These are phyloP conservation scores for Chymomyza procnemis DNA, from an alignment of 2,888 invertebrate genomes.

Conservation along the genomic window DNA sequence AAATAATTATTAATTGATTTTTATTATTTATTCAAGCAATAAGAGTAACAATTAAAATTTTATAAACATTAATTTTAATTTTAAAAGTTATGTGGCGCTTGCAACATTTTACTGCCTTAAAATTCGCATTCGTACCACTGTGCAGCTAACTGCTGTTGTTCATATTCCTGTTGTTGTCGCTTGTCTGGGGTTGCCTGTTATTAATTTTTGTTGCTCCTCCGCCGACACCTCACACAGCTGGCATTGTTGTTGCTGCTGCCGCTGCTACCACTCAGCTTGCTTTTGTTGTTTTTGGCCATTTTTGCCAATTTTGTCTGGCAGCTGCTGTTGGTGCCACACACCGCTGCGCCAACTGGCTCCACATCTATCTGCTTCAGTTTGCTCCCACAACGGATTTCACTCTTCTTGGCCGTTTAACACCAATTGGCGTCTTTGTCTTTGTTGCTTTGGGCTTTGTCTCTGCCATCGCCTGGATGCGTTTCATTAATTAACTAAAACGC, in stretches of 20 bases:
- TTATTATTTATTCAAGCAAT: too few species aligned
- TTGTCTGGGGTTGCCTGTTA: neutral
- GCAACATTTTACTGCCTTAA: neutral
- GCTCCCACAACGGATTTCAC: neutral
- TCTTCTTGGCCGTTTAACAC: constrained; percentile 44
- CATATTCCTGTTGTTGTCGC: constrained; percentile 1
- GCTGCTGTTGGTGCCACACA: neutral
- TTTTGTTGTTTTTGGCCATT: constrained; percentile 4
- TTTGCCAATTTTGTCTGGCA: neutral
- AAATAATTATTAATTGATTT: too few species aligned
- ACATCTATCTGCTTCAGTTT: neutral
- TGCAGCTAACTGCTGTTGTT: neutral
- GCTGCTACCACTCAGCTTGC: too few species aligned
- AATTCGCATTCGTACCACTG: neutral
- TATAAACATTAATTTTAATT: too few species aligned
- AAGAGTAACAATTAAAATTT: too few species aligned
- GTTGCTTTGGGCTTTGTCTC: constrained; percentile 19
- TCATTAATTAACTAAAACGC: constrained; percentile 75
- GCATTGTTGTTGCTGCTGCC: neutral
- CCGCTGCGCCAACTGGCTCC: constrained; percentile 23
- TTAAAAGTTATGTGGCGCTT: too few species aligned
- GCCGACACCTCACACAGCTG: constrained; percentile 5
- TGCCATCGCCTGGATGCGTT: constrained; percentile 54
- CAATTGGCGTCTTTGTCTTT: constrained; percentile 55
- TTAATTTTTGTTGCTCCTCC: constrained; percentile 8